These are phyloP conservation scores for Disparrhopalites patrizii DNA, from an alignment of 2,888 invertebrate species.

Conservation along the genomic window DNA sequence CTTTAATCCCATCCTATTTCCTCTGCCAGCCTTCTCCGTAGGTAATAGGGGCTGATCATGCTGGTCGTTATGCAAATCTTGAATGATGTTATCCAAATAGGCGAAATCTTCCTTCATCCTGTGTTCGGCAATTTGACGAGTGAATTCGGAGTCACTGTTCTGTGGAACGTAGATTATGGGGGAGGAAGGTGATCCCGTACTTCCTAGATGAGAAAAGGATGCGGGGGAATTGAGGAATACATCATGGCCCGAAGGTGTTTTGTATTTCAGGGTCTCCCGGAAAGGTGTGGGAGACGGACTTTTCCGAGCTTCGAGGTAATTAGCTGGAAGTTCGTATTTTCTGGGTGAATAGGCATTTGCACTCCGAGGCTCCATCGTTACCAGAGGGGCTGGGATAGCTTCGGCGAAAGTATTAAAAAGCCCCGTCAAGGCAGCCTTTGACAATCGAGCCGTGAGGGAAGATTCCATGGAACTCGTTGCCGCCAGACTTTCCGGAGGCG, in stretches of 20 bases:
- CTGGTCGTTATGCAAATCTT: background rate
- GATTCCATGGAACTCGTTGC: background rate
- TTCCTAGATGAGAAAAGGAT: background rate
- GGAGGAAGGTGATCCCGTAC: background rate
- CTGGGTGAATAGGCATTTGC: no score
- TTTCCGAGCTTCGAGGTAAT: no score
- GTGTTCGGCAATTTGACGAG: background rate
- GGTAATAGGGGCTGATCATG: no score
- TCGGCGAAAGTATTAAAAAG: constrained; percentile 2
- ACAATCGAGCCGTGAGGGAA: background rate
- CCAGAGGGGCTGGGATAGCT: background rate
- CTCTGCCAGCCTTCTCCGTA: no score
- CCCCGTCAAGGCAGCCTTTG: background rate
- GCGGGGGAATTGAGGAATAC: background rate
- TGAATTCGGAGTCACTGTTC: constrained; percentile 6
- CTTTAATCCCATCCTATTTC: no score
- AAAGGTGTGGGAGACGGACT: constrained; percentile 4
- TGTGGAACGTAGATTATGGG: background rate
- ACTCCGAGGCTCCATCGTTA: no score
- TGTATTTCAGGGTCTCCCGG: no score
- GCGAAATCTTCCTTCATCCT: constrained; percentile 4
- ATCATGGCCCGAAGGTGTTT: background rate
- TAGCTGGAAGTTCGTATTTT: no score
- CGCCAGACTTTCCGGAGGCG: background rate
- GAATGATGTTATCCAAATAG: constrained; percentile 3